These are phyloP conservation scores for Huso huso DNA, from an alignment of 2,797 vertebrate species.

Conservation along the genomic window DNA sequence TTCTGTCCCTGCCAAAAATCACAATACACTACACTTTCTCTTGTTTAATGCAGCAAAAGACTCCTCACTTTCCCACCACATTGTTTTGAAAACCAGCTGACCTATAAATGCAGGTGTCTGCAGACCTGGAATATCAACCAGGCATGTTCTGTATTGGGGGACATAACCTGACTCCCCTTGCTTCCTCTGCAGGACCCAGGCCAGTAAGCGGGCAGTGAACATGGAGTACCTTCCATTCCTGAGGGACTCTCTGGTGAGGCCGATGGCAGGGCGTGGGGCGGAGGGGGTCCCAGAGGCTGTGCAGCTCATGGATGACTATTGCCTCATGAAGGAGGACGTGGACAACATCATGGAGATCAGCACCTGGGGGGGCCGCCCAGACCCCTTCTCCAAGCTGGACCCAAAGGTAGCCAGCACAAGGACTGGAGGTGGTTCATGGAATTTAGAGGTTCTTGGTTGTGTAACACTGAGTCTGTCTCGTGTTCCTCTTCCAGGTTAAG, in stretches of 20 bases:
- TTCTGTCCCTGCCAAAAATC: too few species aligned
- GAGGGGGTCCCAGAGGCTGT: slow-evolving; percentile 74
- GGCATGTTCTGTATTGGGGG: too few species aligned
- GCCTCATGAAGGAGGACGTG: slow-evolving; percentile 86
- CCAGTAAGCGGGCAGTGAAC: slow-evolving; percentile 78
- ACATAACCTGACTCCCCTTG: too few species aligned
- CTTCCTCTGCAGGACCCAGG: slow-evolving; percentile 61
- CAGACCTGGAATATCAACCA: too few species aligned
- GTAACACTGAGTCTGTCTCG: too few species aligned
- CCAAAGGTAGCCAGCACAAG: slow-evolving; percentile 67
- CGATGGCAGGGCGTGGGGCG: slow-evolving; percentile 60
- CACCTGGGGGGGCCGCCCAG: slow-evolving; percentile 76
- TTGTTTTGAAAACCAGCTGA: too few species aligned
- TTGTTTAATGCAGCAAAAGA: too few species aligned
- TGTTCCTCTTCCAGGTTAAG: slow-evolving; percentile 70
- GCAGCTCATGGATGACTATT: slow-evolving; percentile 79
- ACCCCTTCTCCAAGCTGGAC: slow-evolving; percentile 84
- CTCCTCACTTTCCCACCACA: too few species aligned
- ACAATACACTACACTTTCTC: too few species aligned
- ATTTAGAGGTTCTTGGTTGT: too few species aligned
- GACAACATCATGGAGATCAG: slow-evolving; percentile 93
- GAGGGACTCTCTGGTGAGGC: slow-evolving; percentile 67
- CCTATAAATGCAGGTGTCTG: too few species aligned
- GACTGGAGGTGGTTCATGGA: too few species aligned
- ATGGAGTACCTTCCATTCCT: slow-evolving; percentile 80